Conservation (phyloP, 2,113 vertebrate species). For the Paracanthobrama guichenoti region DNA sequence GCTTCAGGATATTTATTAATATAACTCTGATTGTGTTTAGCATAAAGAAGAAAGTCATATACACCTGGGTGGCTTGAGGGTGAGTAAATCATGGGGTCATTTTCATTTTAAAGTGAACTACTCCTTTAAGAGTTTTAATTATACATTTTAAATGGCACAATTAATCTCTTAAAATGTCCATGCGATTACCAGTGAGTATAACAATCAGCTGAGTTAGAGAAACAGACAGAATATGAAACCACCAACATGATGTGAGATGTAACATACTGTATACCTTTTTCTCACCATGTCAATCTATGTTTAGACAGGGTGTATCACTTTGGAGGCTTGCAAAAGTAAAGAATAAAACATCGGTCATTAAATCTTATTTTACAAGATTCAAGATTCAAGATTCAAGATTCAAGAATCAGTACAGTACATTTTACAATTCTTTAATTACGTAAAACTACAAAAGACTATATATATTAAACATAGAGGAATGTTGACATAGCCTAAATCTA, state of each 20-base stretch:
- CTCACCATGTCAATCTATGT: slow-evolving; percentile 80
- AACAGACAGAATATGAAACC: neutral
- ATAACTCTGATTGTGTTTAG: no score
- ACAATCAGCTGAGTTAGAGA: neutral
- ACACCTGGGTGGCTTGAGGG: no score
- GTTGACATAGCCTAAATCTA: neutral
- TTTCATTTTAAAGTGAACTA: no score
- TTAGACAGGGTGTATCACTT: slow-evolving; percentile 86
- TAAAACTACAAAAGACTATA: neutral
- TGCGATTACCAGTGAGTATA: neutral
- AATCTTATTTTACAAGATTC: neutral
- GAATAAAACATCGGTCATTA: slow-evolving; percentile 73
- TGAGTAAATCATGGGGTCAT: no score
- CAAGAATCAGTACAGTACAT: no score
- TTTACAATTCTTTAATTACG: neutral
- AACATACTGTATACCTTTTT: slow-evolving; percentile 76
- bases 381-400: no score
- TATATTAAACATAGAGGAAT: neutral
- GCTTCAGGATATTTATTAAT: no score
- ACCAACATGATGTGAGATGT: neutral
- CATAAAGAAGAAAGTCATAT: no score
- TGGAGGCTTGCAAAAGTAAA: slow-evolving; percentile 80
- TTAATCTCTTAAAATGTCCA: neutral
- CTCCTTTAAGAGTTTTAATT: neutral
- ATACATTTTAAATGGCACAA: neutral